Evolutionary conservation across 2,113 vertebrate genomes (phyloP), one percentile per base, ranked within the genome.

Genomic region (Saccopteryx bilineata): DNA sequence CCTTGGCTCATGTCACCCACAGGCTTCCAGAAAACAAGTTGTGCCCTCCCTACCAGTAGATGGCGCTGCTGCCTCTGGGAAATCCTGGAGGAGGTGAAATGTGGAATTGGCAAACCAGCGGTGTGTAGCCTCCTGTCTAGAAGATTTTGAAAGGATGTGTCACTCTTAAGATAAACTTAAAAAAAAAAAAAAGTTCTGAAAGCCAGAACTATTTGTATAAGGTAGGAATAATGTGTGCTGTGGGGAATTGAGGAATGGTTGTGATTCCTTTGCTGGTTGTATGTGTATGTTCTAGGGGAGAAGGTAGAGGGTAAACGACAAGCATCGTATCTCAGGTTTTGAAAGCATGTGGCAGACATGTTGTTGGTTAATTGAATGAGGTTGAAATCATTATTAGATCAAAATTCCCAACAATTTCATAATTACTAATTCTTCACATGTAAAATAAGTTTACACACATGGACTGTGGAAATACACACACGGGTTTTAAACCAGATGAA

Each of bases 1-100:
- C 74, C 69, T 85, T 76, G 15, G 21, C 61, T 94, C 21, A 0
- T 5, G 28, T 85, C 12, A 39, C 50, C 56, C 28, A 24, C 19
- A 65, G 71, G 65, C n/a, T 87, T 78, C 23, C 75, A 68, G 78
- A 81, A 92, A 92, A 58, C 69, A 78, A 84, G 21, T 26, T 88
- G 81, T 93, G 71, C 82, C 83, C 61, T 97, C 76, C 84, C 18
- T 66, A 61, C 95, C 97, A 92, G 87, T 95, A 97, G 97, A 83
- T 97, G 97, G 97, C 94, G 33, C 71, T 96, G 86, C 93, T 94
- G 94, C 81, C 93, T 93, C 96, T 97, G 94, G 81, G 83, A 96
- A 96, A 95, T 95, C 63, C 86, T 87, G 83, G 61, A 88, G 68
- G 48, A 58, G 71, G 0, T 39, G 54, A 23, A 71, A 0, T 28